Evolutionary conservation across 2,113 vertebrate species (phyloP).

Genomic region (Calonectris borealis): DNA sequence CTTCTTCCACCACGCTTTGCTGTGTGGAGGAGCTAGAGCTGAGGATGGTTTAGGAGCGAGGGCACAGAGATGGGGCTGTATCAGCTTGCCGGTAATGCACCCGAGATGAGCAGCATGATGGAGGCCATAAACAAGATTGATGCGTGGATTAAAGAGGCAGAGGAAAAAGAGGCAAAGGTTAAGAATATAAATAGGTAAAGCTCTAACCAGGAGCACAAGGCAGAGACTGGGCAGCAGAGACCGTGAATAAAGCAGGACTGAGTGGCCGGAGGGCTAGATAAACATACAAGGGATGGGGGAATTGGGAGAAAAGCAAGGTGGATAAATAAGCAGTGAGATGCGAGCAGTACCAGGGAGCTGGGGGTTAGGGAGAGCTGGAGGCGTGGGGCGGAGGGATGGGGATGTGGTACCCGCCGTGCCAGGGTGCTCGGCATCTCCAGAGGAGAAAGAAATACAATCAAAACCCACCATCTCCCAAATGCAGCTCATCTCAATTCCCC

Average conservation of each 20-base stretch:
- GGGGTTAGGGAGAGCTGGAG: neutral
- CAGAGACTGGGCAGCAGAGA: neutral
- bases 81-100: neutral
- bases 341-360: neutral
- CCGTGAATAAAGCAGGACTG: neutral
- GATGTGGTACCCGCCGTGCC: accelerated
- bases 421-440: accelerated
- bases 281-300: neutral
- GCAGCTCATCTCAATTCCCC: neutral
- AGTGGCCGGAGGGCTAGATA: neutral
- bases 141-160: constrained; percentile 5
- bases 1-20: too few relatives aligned
- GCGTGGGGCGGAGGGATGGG: accelerated
- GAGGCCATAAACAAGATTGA: constrained; percentile 44
- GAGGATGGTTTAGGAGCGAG: neutral
- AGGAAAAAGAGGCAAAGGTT: neutral
- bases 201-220: neutral
- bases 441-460: neutral
- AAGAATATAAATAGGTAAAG: constrained; percentile 27
- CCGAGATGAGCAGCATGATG: neutral
- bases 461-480: neutral
- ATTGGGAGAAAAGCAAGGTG: neutral
- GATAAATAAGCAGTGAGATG: neutral
- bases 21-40: neutral
- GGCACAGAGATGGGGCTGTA: neutral